A percentile compares a stretch with the other conserved stretches of the same genome.
Evolutionary conservation across 2,113 vertebrate genomes (phyloP).

Genomic region (Gavia stellata): DNA sequence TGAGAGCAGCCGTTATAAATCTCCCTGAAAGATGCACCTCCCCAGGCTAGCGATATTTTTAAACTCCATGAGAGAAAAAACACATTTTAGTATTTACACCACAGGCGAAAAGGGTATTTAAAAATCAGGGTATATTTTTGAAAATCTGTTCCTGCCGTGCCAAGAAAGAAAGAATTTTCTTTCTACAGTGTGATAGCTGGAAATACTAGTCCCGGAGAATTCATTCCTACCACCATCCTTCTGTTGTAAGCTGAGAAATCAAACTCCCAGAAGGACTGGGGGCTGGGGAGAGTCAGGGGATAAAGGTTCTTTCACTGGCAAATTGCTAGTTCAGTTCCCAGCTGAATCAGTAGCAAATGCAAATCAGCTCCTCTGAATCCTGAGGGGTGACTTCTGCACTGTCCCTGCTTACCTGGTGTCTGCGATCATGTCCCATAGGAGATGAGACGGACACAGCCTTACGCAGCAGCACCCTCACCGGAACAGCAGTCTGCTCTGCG

Average conservation of each 20-base stretch:
- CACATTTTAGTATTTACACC: conserved; percentile 54
- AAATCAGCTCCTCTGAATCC: not conserved
- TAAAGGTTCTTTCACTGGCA: conserved; percentile 1
- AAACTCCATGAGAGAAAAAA: not conserved
- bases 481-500: not conserved
- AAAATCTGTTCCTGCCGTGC: conserved; percentile 19
- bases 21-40: conserved; percentile 67
- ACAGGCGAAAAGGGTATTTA: conserved; percentile 53
- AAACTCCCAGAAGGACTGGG: not conserved
- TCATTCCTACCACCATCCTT: not conserved
- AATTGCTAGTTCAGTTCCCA: not conserved
- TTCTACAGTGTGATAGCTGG: not conserved
- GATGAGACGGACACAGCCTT: not conserved
- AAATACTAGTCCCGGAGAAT: conserved; percentile 16
- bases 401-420: not conserved
- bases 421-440: not conserved
- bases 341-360: not conserved
- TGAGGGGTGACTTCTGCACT: not conserved
- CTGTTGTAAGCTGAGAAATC: not conserved
- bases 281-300: not conserved
- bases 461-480: fast-evolving
- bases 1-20: conserved; percentile 64
- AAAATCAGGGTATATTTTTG: conserved; percentile 43
- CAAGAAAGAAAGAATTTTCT: not conserved
- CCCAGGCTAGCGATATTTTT: conserved; percentile 69